Conservation (phyloP, 2,888 invertebrate genomes). For the Mythimna ferrago region DNA sequence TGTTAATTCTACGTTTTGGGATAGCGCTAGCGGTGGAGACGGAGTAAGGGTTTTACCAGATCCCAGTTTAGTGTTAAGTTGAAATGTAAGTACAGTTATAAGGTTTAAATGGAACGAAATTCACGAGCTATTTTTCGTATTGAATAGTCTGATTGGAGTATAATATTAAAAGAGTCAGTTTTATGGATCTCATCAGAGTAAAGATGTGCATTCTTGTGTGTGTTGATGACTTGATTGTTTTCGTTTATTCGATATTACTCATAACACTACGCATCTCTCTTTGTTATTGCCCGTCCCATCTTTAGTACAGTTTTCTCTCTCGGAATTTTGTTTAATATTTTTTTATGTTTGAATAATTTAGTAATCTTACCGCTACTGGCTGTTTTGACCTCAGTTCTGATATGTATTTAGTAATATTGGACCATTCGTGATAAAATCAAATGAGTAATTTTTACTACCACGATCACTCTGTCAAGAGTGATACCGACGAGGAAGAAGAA, state of each 20-base stretch:
- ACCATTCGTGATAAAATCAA: too few relatives aligned
- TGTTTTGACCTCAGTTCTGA: background rate
- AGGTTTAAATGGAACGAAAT: slow-evolving; percentile 31
- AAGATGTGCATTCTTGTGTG: slow-evolving; percentile 34
- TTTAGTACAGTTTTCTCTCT: background rate
- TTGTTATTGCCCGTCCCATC: slow-evolving; percentile 10
- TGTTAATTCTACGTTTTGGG: slow-evolving; percentile 59
- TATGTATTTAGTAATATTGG: background rate
- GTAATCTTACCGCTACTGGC: background rate
- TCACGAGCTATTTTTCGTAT: background rate
- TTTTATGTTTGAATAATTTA: background rate
- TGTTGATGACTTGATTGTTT: slow-evolving; percentile 41
- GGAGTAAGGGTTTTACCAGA: slow-evolving; percentile 25
- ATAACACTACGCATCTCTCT: slow-evolving; percentile 21
- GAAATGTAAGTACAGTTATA: slow-evolving; percentile 24
- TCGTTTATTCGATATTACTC: slow-evolving; percentile 43
- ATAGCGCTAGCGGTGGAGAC: slow-evolving; percentile 35
- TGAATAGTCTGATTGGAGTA: slow-evolving; percentile 11
- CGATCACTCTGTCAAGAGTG: too few relatives aligned
- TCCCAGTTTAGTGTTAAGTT: slow-evolving; percentile 21
- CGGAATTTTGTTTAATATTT: slow-evolving; percentile 5
- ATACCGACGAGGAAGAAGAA: too few relatives aligned
- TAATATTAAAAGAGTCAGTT: slow-evolving; percentile 14
- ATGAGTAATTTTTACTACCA: too few relatives aligned
- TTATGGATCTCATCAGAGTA: slow-evolving; percentile 9